Conservation (phyloP, 1,140 invertebrate genomes). For the Tigriopus japonicus region DNA sequence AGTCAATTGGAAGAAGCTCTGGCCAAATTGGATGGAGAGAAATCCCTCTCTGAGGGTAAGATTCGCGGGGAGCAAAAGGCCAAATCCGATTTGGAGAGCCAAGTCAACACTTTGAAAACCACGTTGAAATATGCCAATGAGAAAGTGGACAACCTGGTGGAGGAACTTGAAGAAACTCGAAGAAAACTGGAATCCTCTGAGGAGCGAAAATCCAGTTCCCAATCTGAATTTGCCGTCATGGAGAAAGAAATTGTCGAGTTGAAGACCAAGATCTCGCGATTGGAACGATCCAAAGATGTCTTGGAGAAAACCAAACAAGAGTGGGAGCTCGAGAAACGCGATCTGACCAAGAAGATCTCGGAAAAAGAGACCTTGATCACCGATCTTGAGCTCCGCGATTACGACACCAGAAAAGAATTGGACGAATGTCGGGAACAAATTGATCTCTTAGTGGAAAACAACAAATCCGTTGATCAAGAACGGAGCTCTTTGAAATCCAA, state of each 20-base stretch:
- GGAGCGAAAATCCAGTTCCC: not conserved
- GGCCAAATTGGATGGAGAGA: not conserved
- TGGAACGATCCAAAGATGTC: not conserved
- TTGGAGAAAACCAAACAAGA: not conserved
- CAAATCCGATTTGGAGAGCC: not conserved
- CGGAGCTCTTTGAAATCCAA: not conserved
- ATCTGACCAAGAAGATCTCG: no score
- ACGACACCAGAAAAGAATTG: not conserved
- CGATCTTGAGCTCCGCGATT: not conserved
- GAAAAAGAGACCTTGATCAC: no score
- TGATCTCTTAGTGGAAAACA: not conserved
- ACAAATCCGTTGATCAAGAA: not conserved
- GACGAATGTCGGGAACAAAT: not conserved
- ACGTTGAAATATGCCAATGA: not conserved
- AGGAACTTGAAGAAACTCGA: not conserved
- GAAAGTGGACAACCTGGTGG: not conserved
- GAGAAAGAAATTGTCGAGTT: not conserved
- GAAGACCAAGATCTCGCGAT: not conserved
- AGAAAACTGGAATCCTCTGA: not conserved
- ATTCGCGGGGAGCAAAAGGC: not conserved
- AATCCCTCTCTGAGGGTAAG: not conserved
- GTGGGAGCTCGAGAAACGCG: not conserved
- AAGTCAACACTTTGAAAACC: not conserved
- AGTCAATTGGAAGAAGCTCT: not conserved
- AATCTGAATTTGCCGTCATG: not conserved